A percentile compares a stretch with the other conserved stretches of the same genome.
Evolutionary conservation across 2,888 invertebrate genomes (phyloP).

Genomic region (Linnaemya tessellans): DNA sequence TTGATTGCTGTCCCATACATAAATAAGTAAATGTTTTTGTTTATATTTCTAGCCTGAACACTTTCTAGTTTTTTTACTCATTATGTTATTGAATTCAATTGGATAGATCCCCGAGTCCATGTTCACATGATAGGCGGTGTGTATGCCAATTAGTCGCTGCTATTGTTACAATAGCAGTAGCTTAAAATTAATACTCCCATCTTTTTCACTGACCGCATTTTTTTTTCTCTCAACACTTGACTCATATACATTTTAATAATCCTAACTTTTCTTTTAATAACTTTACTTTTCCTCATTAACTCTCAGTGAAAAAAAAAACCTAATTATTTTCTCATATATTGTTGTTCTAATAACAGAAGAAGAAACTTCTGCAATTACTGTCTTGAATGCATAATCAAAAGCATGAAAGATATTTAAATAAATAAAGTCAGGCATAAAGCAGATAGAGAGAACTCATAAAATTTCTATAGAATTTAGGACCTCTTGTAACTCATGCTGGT

Average conservation of each 20-base stretch:
- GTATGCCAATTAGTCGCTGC: too few relatives aligned
- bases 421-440: neutral
- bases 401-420: conserved; percentile 12
- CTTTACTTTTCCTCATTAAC: neutral
- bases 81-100: too few relatives aligned
- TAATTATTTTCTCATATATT: conserved; percentile 14
- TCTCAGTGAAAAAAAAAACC: neutral
- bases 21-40: too few relatives aligned
- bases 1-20: too few relatives aligned
- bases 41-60: too few relatives aligned
- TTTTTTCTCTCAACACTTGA: neutral
- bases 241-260: neutral
- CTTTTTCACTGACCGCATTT: neutral
- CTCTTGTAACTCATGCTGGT: conserved; percentile 34
- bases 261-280: neutral
- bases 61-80: too few relatives aligned
- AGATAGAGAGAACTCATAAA: conserved; percentile 12
- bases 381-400: conserved; percentile 13
- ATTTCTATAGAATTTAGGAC: conserved; percentile 29
- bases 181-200: too few relatives aligned
- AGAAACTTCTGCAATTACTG: conserved; percentile 40
- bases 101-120: too few relatives aligned
- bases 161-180: too few relatives aligned
- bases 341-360: conserved; percentile 18
- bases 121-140: too few relatives aligned